Evolutionary conservation across 2,113 vertebrate genomes (phyloP), one percentile per base, ranked within the genome.

Genomic region (Hippocampus zosterae): DNA sequence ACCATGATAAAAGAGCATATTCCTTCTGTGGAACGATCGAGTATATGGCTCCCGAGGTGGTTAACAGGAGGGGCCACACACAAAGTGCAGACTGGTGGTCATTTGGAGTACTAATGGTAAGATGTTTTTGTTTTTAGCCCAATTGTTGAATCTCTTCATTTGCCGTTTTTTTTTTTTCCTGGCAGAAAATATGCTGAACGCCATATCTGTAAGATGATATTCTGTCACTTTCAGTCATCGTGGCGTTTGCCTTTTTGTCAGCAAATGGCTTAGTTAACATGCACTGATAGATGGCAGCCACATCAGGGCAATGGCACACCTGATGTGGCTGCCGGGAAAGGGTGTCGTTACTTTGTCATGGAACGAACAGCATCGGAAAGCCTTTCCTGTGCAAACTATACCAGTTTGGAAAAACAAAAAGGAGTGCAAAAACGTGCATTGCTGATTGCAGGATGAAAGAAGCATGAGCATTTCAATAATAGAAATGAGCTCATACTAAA

Each of bases 61-160:
- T 98, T 41, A 98, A 97, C 81, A 92, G 96, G 69, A 91, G 96
- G 57, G 96, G 96, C 0, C 96, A 98, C 75, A 94, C 96, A 0
- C 96, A 98, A 77, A 98, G 95, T 5, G 96, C 96, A 0, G 96
- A 98, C 91, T 98, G 96, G 96, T 98, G 96, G 96, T 98, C 96
- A 23, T 98, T 98, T 0, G 96, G 96, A 0, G 96, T 98, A 25
- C 90, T 98, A 69, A 98, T 98, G 96, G 96, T 98, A 87, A 84
- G 87, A 81, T 60, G 3, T 56, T 70, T 41, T 40, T 19, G 23
- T 15, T 33, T 57, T 75, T 64, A 60, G 59, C 69, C n/a, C 9
- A 65, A 55, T 71, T 61, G 68, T 64, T 68, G 19, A 33, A 33
- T 33, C 29, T 33, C 29, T 33, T 33, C 29, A 33, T 5, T 33